These are phyloP conservation scores for Prionchulus punctatus DNA, from an alignment of 2,888 invertebrate species.

Conservation along the genomic window DNA sequence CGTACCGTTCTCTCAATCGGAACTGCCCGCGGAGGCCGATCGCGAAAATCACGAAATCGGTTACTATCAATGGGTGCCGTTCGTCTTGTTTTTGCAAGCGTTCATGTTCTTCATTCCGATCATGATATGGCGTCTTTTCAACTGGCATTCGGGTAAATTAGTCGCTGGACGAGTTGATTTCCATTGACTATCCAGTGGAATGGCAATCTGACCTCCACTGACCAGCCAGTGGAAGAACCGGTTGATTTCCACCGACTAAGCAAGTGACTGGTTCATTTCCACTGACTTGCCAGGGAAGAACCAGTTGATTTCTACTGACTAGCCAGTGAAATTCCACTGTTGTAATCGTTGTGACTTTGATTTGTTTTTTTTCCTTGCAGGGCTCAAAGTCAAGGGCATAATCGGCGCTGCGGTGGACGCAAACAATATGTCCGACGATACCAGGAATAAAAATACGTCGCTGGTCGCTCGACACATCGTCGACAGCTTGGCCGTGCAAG, in stretches of 20 bases:
- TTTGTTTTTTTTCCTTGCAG: no score
- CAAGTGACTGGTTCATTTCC: no score
- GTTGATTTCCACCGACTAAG: no score
- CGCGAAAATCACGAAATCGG: slow-evolving; percentile 11
- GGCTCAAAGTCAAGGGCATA: slow-evolving; percentile 34
- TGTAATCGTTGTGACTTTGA: no score
- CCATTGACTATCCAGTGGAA: no score
- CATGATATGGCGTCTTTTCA: slow-evolving; percentile 38
- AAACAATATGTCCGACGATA: slow-evolving; percentile 35
- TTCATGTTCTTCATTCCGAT: slow-evolving; percentile 39
- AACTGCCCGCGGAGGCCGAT: not conserved
- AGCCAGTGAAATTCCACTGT: no score
- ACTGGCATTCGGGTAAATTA: slow-evolving; percentile 30
- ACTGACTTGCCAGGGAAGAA: no score
- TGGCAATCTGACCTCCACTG: no score
- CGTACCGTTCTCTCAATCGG: not conserved
- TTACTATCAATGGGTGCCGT: slow-evolving; percentile 36
- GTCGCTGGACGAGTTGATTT: no score
- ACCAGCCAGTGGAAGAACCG: no score
- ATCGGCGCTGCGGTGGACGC: slow-evolving; percentile 37
- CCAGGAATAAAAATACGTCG: slow-evolving; percentile 33
- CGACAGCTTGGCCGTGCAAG: slow-evolving; percentile 36
- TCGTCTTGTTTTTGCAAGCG: slow-evolving; percentile 38
- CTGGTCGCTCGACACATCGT: slow-evolving; percentile 39
- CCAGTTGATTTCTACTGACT: no score